These are phyloP conservation scores for Schizothorax lantsangensis DNA, from an alignment of 2,797 vertebrate genomes.

Conservation along the genomic window DNA sequence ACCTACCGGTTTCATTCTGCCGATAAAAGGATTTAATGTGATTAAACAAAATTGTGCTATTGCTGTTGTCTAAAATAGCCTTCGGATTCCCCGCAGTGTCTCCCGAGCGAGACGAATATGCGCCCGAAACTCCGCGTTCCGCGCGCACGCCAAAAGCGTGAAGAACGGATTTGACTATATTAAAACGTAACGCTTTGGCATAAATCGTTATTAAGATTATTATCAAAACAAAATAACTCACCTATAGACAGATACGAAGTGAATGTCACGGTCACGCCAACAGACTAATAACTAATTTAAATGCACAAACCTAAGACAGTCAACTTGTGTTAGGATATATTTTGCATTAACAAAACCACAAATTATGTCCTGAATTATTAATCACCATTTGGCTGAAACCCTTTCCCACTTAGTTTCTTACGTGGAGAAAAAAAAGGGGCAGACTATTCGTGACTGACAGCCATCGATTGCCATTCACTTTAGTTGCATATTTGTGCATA, in stretches of 20 bases:
- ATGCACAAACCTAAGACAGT: neutral
- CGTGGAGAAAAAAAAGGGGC: neutral
- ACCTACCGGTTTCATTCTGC: neutral
- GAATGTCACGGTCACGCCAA: too few species aligned
- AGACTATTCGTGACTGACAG: neutral
- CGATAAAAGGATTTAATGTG: neutral
- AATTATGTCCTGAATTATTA: neutral
- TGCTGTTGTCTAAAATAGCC: constrained; percentile 10
- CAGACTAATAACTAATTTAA: constrained; percentile 14
- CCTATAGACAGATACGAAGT: neutral
- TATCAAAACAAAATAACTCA: neutral
- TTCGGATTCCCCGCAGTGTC: constrained; percentile 8
- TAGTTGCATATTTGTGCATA: neutral
- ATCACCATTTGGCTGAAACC: neutral
- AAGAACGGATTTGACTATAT: constrained; percentile 8
- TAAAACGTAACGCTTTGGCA: constrained; percentile 2
- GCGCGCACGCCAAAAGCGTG: neutral
- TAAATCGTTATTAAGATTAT: constrained; percentile 1
- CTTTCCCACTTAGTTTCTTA: neutral
- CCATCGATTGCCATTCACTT: neutral
- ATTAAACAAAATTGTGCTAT: constrained; percentile 18
- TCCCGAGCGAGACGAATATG: neutral
- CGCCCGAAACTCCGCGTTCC: neutral
- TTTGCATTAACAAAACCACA: neutral
- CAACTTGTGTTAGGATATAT: neutral